Percentiles rank a stretch among this genome's conserved stretches.
phyloP scores from a whole-genome alignment of 2,797 vertebrate genomes.

The Simalia tracyae region DNA sequence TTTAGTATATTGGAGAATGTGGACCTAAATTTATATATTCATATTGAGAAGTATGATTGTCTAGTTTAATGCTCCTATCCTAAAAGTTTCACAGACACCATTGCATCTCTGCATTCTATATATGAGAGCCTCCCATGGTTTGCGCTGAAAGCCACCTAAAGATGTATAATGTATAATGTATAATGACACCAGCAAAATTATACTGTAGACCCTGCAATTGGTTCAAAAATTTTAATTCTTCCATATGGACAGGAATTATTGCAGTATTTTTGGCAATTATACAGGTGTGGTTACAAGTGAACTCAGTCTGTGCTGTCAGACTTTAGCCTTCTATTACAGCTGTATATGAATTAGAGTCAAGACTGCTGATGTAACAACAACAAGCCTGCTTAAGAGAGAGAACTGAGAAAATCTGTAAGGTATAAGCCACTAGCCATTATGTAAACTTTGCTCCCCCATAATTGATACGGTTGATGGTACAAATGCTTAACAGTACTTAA shows the following conservation, averaged over 20 bases:
- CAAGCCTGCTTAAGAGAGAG: not conserved
- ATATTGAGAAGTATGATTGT: not conserved
- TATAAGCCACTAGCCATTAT: not conserved
- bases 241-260: not conserved
- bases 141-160: not conserved
- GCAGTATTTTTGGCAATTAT: not conserved
- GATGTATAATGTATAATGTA: not conserved
- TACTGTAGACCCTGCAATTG: not conserved
- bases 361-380: not conserved
- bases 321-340: not conserved
- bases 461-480: not conserved
- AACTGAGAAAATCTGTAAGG: not conserved
- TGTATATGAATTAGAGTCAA: not conserved
- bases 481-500: not conserved
- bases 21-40: not conserved
- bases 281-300: not conserved
- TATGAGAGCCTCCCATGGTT: not conserved
- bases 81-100: not conserved
- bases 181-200: not conserved
- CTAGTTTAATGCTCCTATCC: not conserved
- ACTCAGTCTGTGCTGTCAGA: not conserved
- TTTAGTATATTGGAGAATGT: not conserved
- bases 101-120: not conserved
- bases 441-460: not conserved
- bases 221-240: not conserved